Evolutionary conservation across 2,888 invertebrate genomes (phyloP).

Genomic region (Desoria tigrina): DNA sequence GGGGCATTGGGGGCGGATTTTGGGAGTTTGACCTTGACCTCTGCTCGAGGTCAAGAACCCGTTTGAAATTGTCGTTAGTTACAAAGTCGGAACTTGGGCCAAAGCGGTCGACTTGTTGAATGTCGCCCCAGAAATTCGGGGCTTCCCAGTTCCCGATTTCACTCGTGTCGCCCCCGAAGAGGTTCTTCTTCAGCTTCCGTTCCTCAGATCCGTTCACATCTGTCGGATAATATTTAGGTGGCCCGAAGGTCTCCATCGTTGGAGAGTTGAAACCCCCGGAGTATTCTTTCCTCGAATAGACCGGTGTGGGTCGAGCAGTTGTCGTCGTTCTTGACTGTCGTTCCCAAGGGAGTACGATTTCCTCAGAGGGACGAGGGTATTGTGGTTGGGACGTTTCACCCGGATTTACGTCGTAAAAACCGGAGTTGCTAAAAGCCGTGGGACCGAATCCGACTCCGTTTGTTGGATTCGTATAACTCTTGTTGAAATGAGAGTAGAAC

Average conservation of each 20-base stretch:
- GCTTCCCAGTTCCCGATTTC: conserved; percentile 32
- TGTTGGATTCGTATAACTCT: conserved; percentile 23
- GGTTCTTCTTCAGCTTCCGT: conserved; percentile 26
- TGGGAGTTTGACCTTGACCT: not conserved
- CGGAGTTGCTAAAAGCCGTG: conserved; percentile 19
- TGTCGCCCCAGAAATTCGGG: conserved; percentile 39
- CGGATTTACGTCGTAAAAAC: conserved; percentile 7
- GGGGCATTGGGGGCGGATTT: not conserved
- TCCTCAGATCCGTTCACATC: not conserved
- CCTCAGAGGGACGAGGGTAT: conserved; percentile 4
- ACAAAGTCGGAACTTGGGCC: conserved; percentile 44
- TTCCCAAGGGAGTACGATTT: conserved; percentile 35
- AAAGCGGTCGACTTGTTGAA: conserved; percentile 41
- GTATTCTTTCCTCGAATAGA: not conserved
- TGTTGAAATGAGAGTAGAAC: conserved; percentile 46
- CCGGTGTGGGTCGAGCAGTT: conserved; percentile 15
- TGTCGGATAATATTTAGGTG: conserved; percentile 1
- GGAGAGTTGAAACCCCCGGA: not conserved
- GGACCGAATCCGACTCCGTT: conserved; percentile 28
- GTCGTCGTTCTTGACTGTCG: conserved; percentile 6
- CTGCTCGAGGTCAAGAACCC: conserved; percentile 1
- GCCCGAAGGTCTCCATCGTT: conserved; percentile 23
- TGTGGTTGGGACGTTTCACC: not conserved
- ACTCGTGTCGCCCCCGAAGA: conserved; percentile 35
- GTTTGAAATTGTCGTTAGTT: conserved; percentile 38